A percentile compares a stretch with the other conserved stretches of the same genome.
Evolutionary conservation across 1,140 invertebrate species (phyloP).

Genomic region (Ceratina japonica): DNA sequence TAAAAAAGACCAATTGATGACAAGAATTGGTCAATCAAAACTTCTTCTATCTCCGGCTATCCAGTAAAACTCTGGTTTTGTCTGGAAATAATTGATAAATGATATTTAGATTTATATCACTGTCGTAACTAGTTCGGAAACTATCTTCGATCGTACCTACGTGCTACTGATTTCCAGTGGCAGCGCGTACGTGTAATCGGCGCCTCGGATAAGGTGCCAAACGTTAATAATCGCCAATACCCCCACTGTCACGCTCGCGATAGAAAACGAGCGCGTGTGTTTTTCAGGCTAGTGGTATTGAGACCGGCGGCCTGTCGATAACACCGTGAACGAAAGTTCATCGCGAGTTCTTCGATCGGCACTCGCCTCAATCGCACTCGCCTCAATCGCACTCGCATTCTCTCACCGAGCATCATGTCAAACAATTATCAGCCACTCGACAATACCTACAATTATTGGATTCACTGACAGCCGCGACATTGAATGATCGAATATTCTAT

Average conservation of each 20-base stretch:
- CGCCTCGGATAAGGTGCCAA: slow-evolving; percentile 66
- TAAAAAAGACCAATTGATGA: not conserved
- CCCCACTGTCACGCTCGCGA: slow-evolving; percentile 53
- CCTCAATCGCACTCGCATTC: too few species aligned
- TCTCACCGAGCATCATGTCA: not conserved
- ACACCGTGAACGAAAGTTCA: slow-evolving; percentile 37
- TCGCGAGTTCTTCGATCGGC: not conserved
- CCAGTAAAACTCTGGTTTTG: too few species aligned
- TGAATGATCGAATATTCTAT: too few species aligned
- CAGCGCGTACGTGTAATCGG: not conserved
- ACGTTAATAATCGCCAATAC: slow-evolving; percentile 74
- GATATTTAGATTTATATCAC: too few species aligned
- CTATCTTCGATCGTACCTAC: not conserved
- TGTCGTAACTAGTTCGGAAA: not conserved
- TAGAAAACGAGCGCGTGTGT: slow-evolving; percentile 59
- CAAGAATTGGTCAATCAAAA: too few species aligned
- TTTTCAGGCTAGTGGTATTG: slow-evolving; percentile 68
- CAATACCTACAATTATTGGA: too few species aligned
- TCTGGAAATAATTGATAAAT: too few species aligned
- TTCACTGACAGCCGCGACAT: too few species aligned
- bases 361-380: too few species aligned
- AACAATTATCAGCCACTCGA: too few species aligned
- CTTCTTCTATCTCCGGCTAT: too few species aligned
- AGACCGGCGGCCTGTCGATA: slow-evolving; percentile 67
- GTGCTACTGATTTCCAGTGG: not conserved